Conservation (phyloP, 2,113 vertebrate genomes). For the Amphiprion percula region DNA sequence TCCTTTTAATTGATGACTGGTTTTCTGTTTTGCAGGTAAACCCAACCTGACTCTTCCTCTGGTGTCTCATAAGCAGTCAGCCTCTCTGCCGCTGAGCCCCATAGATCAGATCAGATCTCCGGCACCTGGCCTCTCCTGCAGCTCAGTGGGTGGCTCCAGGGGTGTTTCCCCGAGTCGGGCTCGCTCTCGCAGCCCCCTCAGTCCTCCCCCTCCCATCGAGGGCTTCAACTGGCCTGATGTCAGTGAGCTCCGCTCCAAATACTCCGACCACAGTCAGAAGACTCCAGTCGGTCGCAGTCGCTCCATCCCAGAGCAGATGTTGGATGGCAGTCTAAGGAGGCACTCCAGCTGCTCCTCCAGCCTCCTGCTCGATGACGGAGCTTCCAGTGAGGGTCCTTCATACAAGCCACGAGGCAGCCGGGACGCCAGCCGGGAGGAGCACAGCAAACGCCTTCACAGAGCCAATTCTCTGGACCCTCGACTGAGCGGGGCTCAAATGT, state of each 20-base stretch:
- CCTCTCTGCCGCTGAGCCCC: conserved; percentile 50
- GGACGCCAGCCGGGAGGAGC: background rate
- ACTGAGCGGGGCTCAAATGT: conserved; percentile 27
- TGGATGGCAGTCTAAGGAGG: conserved; percentile 50
- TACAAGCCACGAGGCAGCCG: background rate
- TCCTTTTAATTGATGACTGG: too few species aligned
- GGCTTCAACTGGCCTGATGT: conserved; percentile 92
- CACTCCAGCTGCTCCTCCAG: conserved; percentile 70
- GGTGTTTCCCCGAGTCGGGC: conserved; percentile 28
- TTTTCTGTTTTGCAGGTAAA: conserved; percentile 76
- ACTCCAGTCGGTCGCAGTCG: conserved; percentile 13
- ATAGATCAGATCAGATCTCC: conserved; percentile 13
- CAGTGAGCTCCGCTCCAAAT: conserved; percentile 87
- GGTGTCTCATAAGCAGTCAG: conserved; percentile 32
- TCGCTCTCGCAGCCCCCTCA: conserved; percentile 74
- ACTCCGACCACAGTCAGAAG: conserved; percentile 54
- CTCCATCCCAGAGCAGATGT: conserved; percentile 81
- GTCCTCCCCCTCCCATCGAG: conserved; percentile 78
- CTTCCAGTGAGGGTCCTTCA: background rate
- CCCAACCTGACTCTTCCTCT: conserved; percentile 67
- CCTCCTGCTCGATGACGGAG: background rate
- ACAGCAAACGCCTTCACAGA: conserved; percentile 51
- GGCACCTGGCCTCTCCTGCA: background rate
- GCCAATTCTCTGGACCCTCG: conserved; percentile 74
- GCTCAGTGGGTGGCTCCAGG: conserved; percentile 1